Evolutionary conservation across 1,140 invertebrate genomes (phyloP), one percentile per base, ranked within the genome.

Genomic region (Drosophila asahinai): DNA sequence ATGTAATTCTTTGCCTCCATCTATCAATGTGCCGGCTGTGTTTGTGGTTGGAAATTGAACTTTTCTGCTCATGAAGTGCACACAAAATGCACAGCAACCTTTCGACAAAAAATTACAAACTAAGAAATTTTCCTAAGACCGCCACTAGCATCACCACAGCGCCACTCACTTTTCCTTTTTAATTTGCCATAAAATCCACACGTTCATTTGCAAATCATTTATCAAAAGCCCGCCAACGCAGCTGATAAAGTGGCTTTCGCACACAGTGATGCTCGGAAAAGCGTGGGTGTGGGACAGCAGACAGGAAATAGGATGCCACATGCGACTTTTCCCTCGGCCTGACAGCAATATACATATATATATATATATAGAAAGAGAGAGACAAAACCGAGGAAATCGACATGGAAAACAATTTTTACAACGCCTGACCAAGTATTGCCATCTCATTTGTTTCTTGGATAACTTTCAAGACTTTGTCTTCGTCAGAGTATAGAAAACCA

Each of bases 181-280:
- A 61, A 77, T 68, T 77, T 77, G 49, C 74, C 49, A 77, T 40
- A 58, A 77, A 77, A 77, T 68, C 64, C 75, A 77, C 57, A 77
- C 64, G 36, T 77, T 77, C 43, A 77, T 77, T 77, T 77, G 61
- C 74, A 77, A 77, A 77, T 77, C 74, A 77, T 77, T 77, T 77
- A 77, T 77, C 64, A 77, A 51, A 77, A 59, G 59, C 54, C 30
- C 51, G 38, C 58, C 65, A 49, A 64, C 36, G 42, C 55, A 54
- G 36, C 58, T 72, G 76, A 79, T 66, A 79, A 79, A 62, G 59
- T 72, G 75, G 54, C 47, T 78, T 63, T 63, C 14, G 25, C 55
- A 54, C 64, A 40, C 15, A 72, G 57, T 12, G 25, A 78, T 62
- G 49, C 62, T 64, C 25, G 27, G 64, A n/a, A 43, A 70, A 45